Percentiles rank a stretch among this genome's conserved stretches.
Evolutionary conservation across 1,140 invertebrate species (phyloP).

Genomic region (Triops longicaudatus): DNA sequence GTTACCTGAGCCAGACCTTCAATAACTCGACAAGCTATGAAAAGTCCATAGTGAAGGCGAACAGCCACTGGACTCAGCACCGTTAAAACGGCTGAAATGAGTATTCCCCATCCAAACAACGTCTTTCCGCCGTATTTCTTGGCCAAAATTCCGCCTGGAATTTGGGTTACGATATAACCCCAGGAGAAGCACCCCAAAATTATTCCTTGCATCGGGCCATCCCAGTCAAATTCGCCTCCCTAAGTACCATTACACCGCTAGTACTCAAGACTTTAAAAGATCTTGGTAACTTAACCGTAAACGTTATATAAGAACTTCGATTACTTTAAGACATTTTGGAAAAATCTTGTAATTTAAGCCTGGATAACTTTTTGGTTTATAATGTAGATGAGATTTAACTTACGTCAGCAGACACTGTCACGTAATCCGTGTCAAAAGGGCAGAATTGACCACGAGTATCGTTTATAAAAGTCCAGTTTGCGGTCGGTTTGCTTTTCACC

Average conservation of each 20-base stretch:
- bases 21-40: conserved; percentile 71
- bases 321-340: too few species aligned
- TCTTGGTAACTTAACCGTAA: too few species aligned
- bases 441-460: not conserved
- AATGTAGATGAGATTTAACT: not conserved
- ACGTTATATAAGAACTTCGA: too few species aligned
- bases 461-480: not conserved
- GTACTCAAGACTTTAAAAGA: too few species aligned
- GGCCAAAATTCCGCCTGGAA: conserved; percentile 72
- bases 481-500: conserved; percentile 45
- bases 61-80: conserved; percentile 61
- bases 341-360: too few species aligned
- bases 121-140: conserved; percentile 69
- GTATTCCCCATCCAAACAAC: conserved; percentile 63
- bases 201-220: conserved; percentile 63
- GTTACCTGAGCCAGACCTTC: conserved; percentile 86
- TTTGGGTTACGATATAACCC: conserved; percentile 76
- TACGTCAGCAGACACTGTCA: not conserved
- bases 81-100: conserved; percentile 76
- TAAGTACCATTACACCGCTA: not conserved
- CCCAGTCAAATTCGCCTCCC: conserved; percentile 66
- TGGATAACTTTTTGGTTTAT: too few species aligned
- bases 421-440: not conserved
- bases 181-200: conserved; percentile 78
- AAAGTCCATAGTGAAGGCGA: conserved; percentile 55